Evolutionary conservation across 2,113 vertebrate genomes (phyloP).

Genomic region (Phylloscopus trochiloides): DNA sequence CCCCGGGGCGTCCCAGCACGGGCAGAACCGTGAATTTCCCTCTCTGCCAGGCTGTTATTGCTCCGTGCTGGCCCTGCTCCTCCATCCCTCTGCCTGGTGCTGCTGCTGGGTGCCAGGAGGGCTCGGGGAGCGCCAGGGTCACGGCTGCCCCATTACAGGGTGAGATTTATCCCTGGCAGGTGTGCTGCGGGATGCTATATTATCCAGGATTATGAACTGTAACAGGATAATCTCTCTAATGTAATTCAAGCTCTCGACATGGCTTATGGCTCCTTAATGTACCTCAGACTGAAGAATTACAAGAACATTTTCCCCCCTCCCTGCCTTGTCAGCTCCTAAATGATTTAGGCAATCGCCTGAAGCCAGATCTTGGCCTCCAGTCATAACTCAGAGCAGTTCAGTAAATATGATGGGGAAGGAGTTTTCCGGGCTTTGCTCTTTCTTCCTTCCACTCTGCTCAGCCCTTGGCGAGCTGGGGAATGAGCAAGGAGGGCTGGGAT

Average conservation of each 20-base stretch:
- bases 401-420: conserved; percentile 76
- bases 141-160: conserved; percentile 76
- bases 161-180: conserved; percentile 82
- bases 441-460: conserved; percentile 16
- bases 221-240: conserved; percentile 87
- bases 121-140: conserved; percentile 68
- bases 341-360: conserved; percentile 84
- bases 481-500: not conserved
- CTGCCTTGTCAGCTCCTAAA: conserved; percentile 81
- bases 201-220: conserved; percentile 87
- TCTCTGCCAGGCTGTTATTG: conserved; percentile 34
- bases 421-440: conserved; percentile 53
- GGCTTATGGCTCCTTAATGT: conserved; percentile 88
- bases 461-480: not conserved
- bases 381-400: conserved; percentile 79
- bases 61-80: not conserved
- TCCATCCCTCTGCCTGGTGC: conserved; percentile 31
- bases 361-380: conserved; percentile 78
- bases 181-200: conserved; percentile 79
- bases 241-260: conserved; percentile 88
- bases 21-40: not conserved
- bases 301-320: conserved; percentile 79
- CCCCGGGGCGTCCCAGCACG: rapidly evolving
- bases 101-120: conserved; percentile 58
- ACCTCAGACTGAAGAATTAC: conserved; percentile 87